These are phyloP conservation scores for Anisognathus igniventris DNA, from an alignment of 2,797 vertebrate genomes.

Conservation along the genomic window DNA sequence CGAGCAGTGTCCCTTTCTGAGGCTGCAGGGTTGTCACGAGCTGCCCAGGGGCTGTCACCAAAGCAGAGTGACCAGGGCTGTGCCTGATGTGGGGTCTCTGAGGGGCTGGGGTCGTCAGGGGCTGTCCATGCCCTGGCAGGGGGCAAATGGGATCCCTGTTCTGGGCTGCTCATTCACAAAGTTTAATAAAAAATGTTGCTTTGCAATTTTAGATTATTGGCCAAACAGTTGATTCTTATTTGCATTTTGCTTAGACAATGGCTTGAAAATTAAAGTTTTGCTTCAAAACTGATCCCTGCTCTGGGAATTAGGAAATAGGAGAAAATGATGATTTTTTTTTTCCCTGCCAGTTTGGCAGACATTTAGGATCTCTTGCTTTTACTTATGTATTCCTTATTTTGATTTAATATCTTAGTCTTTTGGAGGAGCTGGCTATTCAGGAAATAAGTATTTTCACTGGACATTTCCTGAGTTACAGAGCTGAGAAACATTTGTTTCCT, in stretches of 20 bases:
- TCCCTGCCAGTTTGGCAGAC: not conserved
- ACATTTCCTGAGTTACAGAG: not conserved
- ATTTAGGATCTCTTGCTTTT: not conserved
- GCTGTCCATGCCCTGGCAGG: not conserved
- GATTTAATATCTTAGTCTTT: not conserved
- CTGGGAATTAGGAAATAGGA: not conserved
- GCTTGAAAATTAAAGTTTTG: not conserved
- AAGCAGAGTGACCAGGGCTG: not conserved
- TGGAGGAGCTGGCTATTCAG: not conserved
- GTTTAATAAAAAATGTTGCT: constrained; percentile 14
- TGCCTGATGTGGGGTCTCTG: not conserved
- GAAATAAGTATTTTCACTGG: not conserved
- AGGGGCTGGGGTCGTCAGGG: not conserved
- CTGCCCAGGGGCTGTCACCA: not conserved
- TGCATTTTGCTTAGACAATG: constrained; percentile 26
- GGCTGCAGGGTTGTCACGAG: not conserved
- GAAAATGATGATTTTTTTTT: accelerated
- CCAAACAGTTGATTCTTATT: not conserved
- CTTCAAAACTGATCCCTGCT: not conserved
- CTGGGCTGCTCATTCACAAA: not conserved
- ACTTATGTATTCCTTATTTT: not conserved
- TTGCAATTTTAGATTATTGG: constrained; percentile 53
- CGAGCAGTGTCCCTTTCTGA: not conserved
- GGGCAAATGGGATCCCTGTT: not conserved
- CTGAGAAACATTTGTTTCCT: not conserved